A percentile compares a stretch with the other conserved stretches of the same genome.
Evolutionary conservation across 2,113 vertebrate species (phyloP).

Genomic region (Trinectes maculatus): DNA sequence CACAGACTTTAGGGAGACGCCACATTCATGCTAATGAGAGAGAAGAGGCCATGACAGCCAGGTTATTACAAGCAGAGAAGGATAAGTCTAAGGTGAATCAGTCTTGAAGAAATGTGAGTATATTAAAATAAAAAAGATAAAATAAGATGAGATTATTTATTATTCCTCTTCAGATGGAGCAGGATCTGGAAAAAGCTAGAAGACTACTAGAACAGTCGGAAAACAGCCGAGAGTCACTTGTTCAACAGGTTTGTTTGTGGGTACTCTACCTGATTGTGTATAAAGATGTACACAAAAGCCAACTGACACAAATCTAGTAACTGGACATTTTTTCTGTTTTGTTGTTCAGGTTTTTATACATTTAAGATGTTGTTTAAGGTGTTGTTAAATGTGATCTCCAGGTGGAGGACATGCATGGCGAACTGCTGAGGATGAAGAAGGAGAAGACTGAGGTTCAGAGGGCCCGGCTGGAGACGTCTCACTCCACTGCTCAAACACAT

Average conservation of each 20-base stretch:
- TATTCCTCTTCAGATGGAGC: slow-evolving; percentile 78
- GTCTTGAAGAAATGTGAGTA: not conserved
- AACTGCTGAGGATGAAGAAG: slow-evolving; percentile 85
- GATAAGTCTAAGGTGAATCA: slow-evolving; percentile 84
- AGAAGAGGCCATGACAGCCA: slow-evolving; percentile 80
- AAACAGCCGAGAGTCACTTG: slow-evolving; percentile 85
- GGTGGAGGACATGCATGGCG: slow-evolving; percentile 88
- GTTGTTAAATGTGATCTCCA: slow-evolving; percentile 56
- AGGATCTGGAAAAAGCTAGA: slow-evolving; percentile 84
- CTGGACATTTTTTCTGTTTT: not conserved
- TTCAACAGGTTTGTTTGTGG: slow-evolving; percentile 85
- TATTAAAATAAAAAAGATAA: not conserved
- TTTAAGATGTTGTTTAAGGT: no score
- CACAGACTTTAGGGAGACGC: slow-evolving; percentile 83
- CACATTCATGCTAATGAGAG: slow-evolving; percentile 79
- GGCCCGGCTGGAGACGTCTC: slow-evolving; percentile 76
- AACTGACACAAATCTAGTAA: not conserved
- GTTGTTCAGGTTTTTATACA: slow-evolving; percentile 8
- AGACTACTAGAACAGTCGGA: slow-evolving; percentile 87
- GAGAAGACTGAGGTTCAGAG: slow-evolving; percentile 82
- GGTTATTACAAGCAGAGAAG: slow-evolving; percentile 84
- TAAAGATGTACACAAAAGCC: slow-evolving; percentile 18
- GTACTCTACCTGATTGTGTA: slow-evolving; percentile 11
- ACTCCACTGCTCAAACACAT: slow-evolving; percentile 65
- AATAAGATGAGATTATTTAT: no score